These are phyloP conservation scores for Hesperia comma DNA, from an alignment of 2,888 invertebrate genomes.

Conservation along the genomic window DNA sequence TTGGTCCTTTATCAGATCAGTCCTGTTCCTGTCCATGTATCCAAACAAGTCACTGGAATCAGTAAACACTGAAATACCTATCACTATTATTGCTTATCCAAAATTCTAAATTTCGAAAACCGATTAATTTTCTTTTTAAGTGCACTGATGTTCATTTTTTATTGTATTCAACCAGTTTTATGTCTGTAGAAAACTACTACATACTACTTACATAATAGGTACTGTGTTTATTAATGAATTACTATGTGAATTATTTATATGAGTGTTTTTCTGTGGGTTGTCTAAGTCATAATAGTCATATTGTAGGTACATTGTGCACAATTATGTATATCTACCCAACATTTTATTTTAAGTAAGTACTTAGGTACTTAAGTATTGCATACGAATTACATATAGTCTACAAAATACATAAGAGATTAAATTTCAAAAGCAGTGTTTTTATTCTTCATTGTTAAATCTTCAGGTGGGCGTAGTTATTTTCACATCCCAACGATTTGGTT, in stretches of 20 bases:
- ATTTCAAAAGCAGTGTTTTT: not conserved
- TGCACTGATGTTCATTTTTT: too few species aligned
- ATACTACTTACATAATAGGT: not conserved
- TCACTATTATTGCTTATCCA: too few species aligned
- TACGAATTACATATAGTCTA: slow-evolving; percentile 8
- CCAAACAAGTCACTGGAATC: too few species aligned
- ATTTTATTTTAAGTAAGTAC: slow-evolving; percentile 5
- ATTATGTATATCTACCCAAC: slow-evolving; percentile 16
- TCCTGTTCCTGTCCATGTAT: too few species aligned
- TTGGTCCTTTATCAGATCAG: too few species aligned
- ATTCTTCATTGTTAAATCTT: not conserved
- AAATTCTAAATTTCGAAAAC: too few species aligned
- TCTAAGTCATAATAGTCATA: slow-evolving; percentile 37
- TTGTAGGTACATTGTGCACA: slow-evolving; percentile 20
- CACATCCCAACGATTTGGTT: too few species aligned
- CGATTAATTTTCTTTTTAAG: too few species aligned
- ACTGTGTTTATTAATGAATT: slow-evolving; percentile 7
- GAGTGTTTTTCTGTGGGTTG: slow-evolving; percentile 30
- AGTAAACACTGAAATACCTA: too few species aligned
- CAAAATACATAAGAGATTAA: slow-evolving; percentile 9
- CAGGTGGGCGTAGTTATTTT: too few species aligned
- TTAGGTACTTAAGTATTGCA: slow-evolving; percentile 1
- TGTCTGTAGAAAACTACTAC: too few species aligned
- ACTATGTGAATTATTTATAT: slow-evolving; percentile 16
- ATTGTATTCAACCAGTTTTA: too few species aligned